A percentile compares a stretch with the other conserved stretches of the same genome.
These are phyloP conservation scores for Brenthis daphne DNA, from an alignment of 2,888 invertebrate species.

Conservation along the genomic window DNA sequence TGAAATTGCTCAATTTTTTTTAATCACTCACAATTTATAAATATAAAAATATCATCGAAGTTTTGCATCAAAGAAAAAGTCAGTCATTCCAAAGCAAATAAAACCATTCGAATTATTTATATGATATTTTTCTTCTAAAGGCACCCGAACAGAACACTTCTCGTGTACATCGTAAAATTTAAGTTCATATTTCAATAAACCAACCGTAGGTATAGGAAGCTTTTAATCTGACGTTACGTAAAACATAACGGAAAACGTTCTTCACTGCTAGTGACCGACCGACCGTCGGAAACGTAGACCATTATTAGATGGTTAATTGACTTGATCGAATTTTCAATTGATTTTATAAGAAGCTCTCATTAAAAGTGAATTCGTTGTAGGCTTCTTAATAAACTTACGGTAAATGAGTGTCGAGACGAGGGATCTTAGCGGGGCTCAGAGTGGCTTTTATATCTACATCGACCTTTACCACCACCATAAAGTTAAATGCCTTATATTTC, in stretches of 20 bases:
- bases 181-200: slow-evolving; percentile 10
- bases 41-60: no score
- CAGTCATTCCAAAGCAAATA: no score
- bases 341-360: slow-evolving; percentile 17
- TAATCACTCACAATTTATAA: no score
- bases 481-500: no score
- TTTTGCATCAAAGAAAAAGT: no score
- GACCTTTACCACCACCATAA: no score
- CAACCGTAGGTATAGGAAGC: slow-evolving; percentile 9
- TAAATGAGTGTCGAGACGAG: neutral
- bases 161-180: slow-evolving; percentile 2
- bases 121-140: neutral
- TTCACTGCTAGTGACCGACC: neutral
- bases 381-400: slow-evolving; percentile 4
- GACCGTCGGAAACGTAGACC: slow-evolving; percentile 6
- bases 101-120: neutral
- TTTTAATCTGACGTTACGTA: slow-evolving; percentile 17
- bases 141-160: neutral
- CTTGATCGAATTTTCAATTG: slow-evolving; percentile 8
- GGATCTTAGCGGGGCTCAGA: neutral
- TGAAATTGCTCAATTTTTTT: no score
- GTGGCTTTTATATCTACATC: neutral
- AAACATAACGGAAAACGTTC: slow-evolving; percentile 6
- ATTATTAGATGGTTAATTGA: slow-evolving; percentile 3
- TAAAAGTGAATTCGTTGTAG: slow-evolving; percentile 10